Percentiles rank a stretch among this genome's conserved stretches.
Evolutionary conservation across 2,113 vertebrate species (phyloP).

Genomic region (Falcunculus frontatus): DNA sequence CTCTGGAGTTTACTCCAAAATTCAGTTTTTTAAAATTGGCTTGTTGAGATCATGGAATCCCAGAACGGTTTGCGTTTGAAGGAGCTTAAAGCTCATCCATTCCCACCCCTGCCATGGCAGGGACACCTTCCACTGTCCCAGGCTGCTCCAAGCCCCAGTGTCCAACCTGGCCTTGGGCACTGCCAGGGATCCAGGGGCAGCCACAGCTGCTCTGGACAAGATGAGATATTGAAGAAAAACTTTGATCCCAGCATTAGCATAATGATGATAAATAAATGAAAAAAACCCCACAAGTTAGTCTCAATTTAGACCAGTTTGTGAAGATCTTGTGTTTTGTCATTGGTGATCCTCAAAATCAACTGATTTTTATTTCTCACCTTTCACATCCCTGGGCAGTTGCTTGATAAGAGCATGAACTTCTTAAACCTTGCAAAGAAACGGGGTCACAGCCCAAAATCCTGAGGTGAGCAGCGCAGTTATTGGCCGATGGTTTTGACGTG

Average conservation of each 20-base stretch:
- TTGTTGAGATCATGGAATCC: not conserved
- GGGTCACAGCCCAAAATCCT: not conserved
- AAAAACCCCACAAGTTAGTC: not conserved
- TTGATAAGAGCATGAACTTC: not conserved
- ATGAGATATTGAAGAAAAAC: not conserved
- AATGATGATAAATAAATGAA: not conserved
- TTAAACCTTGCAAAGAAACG: not conserved
- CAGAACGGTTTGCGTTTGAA: not conserved
- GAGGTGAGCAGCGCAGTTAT: not conserved
- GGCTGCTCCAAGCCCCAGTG: not conserved
- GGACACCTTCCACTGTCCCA: not conserved
- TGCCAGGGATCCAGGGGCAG: not conserved
- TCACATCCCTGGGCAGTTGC: not conserved
- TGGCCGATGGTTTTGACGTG: not conserved
- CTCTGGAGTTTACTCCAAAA: not conserved
- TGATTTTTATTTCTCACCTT: not conserved
- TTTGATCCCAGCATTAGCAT: not conserved
- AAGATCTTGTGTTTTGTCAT: not conserved
- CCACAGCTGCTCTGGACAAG: not conserved
- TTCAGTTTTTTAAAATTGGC: not conserved
- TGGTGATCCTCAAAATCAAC: not conserved
- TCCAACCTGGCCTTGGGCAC: not conserved
- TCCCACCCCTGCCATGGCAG: not conserved
- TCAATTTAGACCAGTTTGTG: not conserved
- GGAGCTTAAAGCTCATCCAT: fast-evolving